Base-by-base conservation (phyloP, 2,797 vertebrate genomes). In the Pachyuromys duprasi region DNA sequence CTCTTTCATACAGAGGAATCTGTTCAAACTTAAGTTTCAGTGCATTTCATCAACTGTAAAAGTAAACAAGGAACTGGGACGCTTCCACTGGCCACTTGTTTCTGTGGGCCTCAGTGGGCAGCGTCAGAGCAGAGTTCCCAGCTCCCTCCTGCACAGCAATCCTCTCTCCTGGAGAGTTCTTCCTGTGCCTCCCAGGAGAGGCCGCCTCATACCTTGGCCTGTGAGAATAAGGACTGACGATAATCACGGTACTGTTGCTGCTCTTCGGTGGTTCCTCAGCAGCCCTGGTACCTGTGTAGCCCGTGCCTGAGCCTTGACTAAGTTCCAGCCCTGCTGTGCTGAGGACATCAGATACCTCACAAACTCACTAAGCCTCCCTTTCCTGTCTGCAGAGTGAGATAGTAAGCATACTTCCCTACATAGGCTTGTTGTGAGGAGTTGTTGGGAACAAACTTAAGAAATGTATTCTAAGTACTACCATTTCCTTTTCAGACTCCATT, bases 131-230 rank as follows among this genome's bases (percentile, higher is more conserved):
- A 3, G 28, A 49, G 28, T 12, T 5, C 33, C 36, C 67, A 49
- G 53, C 24, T 20, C 9, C 39, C 39, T 6, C 42, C 55, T 55
- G 67, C 13, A 5, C 55, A 79, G 57, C 72, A 57, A 2, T 13
- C 69, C 39, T 53, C n/a, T 90, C 90, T 95, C 84, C 81, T 69
- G 92, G 88, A 3, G 39, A 15, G 78, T 26, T 62, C 55, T 57
- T 67, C 67, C 55, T 6, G 14, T 15, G 4, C 67, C 86, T 95
- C 87, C 80, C 80, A 45, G 80, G 70, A 55, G 49, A 62, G 65
- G 42, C 90, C 31, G 22, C 11, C 0, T 39, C 11, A 55, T 28
- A 0, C 36, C 7, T 39, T 1, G 33, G 28, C 24, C 49, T 78
- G 80, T 79, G 28, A 55, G 53, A 31, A 8, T 0, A 42, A 94